Evolutionary conservation across 2,888 invertebrate species (phyloP).

Genomic region (Anorthoa munda): DNA sequence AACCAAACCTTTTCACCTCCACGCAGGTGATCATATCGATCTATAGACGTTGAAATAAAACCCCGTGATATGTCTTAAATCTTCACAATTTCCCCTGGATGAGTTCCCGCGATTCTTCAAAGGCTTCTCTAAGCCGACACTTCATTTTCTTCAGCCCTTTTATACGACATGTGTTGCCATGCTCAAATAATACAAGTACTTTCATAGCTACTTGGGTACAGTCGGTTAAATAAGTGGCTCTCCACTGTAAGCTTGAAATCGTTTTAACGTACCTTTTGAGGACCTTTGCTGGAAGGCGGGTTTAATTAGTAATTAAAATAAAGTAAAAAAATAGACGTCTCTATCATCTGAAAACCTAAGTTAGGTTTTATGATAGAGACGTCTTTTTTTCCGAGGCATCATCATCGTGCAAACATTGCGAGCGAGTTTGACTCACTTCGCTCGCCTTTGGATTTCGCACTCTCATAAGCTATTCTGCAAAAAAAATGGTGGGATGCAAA

Average conservation of each 20-base stretch:
- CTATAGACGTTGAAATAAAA: slow-evolving; percentile 51
- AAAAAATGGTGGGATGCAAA: too few species aligned
- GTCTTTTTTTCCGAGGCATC: too few species aligned
- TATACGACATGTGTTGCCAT: slow-evolving; percentile 64
- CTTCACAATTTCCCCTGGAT: slow-evolving; percentile 54
- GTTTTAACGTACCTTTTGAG: background rate
- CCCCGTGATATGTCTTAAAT: slow-evolving; percentile 55
- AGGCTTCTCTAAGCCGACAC: slow-evolving; percentile 78
- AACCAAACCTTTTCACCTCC: slow-evolving; percentile 13
- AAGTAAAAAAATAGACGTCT: too few species aligned
- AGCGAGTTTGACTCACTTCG: too few species aligned
- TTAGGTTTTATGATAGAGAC: too few species aligned
- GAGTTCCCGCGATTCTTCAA: slow-evolving; percentile 68
- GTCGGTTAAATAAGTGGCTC: slow-evolving; percentile 4
- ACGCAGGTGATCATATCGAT: slow-evolving; percentile 28
- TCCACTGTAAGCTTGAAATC: background rate
- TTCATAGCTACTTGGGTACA: slow-evolving; percentile 29
- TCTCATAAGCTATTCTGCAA: too few species aligned
- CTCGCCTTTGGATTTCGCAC: too few species aligned
- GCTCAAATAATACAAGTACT: slow-evolving; percentile 57
- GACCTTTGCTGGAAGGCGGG: too few species aligned
- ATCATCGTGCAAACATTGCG: too few species aligned
- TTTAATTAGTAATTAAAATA: too few species aligned
- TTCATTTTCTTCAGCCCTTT: slow-evolving; percentile 72
- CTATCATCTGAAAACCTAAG: too few species aligned